phyloP scores from a whole-genome alignment of 1,140 invertebrate genomes.

The Cyphomyrmex costatus region DNA sequence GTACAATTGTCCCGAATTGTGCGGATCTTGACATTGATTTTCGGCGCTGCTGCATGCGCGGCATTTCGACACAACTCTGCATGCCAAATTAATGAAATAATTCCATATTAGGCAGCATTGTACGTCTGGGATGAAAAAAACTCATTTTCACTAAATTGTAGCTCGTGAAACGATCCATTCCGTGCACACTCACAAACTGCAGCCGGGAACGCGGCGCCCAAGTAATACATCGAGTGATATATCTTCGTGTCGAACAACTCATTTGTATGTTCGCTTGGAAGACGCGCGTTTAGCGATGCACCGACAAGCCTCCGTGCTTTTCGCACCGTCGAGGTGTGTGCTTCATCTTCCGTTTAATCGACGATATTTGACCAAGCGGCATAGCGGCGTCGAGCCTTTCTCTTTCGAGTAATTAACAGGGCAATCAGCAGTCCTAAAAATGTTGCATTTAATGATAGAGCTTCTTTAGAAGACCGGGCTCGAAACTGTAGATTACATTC shows the following conservation, averaged over 20 bases:
- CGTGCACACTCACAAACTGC: background rate
- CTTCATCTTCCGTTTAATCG: conserved; percentile 72
- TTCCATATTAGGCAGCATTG: conserved; percentile 51
- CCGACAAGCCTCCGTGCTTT: conserved; percentile 5
- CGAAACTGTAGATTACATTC: conserved; percentile 79
- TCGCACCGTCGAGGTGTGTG: background rate
- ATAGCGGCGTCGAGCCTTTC: conserved; percentile 41
- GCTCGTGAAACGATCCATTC: conserved; percentile 49
- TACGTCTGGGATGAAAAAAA: background rate
- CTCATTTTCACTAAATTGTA: conserved; percentile 50
- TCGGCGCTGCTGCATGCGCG: background rate
- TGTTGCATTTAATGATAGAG: conserved; percentile 81
- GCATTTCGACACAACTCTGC: conserved; percentile 1
- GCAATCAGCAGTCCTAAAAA: conserved; percentile 78
- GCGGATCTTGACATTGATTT: conserved; percentile 40
- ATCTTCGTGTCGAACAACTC: conserved; percentile 6
- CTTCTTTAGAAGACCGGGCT: conserved; percentile 54
- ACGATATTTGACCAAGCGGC: conserved; percentile 60
- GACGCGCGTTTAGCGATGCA: conserved; percentile 18
- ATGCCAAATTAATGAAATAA: conserved; percentile 60
- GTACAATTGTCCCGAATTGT: conserved; percentile 19
- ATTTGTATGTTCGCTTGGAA: conserved; percentile 24
- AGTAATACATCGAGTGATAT: conserved; percentile 3
- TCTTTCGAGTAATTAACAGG: conserved; percentile 74
- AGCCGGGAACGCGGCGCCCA: background rate